phyloP scores from a whole-genome alignment of 2,888 invertebrate species.

The Timandra comae region DNA sequence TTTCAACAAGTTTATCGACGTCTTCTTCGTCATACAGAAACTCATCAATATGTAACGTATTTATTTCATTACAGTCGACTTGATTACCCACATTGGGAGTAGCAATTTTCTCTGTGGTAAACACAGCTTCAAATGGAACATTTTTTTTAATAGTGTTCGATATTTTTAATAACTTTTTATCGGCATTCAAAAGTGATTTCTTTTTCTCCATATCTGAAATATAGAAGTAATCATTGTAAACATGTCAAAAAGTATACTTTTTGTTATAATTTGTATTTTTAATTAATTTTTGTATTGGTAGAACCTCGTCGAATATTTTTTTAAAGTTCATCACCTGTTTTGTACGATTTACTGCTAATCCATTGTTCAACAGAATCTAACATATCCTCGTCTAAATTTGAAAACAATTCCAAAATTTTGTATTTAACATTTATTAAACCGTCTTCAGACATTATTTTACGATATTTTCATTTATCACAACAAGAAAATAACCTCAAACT shows the following conservation, averaged over 20 bases:
- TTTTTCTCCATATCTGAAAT: slow-evolving; percentile 49
- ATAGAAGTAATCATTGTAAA: no score
- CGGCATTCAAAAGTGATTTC: slow-evolving; percentile 35
- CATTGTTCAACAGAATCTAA: slow-evolving; percentile 51
- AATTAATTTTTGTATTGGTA: no score
- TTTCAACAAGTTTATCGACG: slow-evolving; percentile 62
- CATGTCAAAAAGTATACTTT: no score
- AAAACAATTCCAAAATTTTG: slow-evolving; percentile 47
- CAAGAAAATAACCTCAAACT: no score
- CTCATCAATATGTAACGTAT: slow-evolving; percentile 80
- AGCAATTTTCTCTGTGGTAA: slow-evolving; percentile 53
- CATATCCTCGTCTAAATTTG: slow-evolving; percentile 43
- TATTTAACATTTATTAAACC: slow-evolving; percentile 36
- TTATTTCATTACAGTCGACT: slow-evolving; percentile 69
- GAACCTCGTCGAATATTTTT: no score
- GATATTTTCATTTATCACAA: no score
- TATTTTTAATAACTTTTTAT: slow-evolving; percentile 47
- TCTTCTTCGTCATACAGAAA: slow-evolving; percentile 82
- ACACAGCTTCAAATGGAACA: slow-evolving; percentile 57
- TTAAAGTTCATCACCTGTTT: slow-evolving; percentile 54
- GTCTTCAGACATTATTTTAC: slow-evolving; percentile 37
- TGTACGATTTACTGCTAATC: slow-evolving; percentile 53
- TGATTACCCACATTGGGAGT: slow-evolving; percentile 63
- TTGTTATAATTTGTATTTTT: no score
- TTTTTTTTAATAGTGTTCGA: slow-evolving; percentile 49